phyloP scores from a whole-genome alignment of 2,888 invertebrate genomes.

The Autographa pulchrina region DNA sequence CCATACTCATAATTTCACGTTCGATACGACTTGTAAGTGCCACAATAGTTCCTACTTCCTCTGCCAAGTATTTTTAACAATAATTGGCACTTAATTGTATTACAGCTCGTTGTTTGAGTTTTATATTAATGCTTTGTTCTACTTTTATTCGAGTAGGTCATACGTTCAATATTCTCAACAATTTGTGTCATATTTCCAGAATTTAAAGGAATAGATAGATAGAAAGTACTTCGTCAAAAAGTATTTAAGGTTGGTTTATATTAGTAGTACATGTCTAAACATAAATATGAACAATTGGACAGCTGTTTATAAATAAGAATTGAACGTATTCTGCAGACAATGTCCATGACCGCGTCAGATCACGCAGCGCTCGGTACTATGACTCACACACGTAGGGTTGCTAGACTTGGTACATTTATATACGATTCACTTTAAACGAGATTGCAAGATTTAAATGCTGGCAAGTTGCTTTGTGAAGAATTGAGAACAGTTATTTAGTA shows the following conservation, averaged over 20 bases:
- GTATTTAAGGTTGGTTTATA: slow-evolving; percentile 21
- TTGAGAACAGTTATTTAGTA: background rate
- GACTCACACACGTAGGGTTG: slow-evolving; percentile 53
- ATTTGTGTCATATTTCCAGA: background rate
- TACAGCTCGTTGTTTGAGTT: slow-evolving; percentile 3
- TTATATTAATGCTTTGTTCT: slow-evolving; percentile 1
- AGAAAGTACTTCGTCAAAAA: background rate
- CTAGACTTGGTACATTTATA: slow-evolving; percentile 42
- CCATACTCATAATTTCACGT: background rate
- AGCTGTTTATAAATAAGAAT: slow-evolving; percentile 61
- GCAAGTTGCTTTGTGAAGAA: background rate
- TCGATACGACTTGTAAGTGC: slow-evolving; percentile 10
- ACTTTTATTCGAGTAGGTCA: background rate
- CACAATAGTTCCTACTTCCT: slow-evolving; percentile 16
- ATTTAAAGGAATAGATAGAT: background rate
- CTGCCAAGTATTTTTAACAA: slow-evolving; percentile 31
- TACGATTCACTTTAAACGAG: slow-evolving; percentile 15
- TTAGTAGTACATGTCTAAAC: slow-evolving; percentile 35
- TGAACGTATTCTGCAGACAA: slow-evolving; percentile 54
- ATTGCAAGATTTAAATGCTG: background rate
- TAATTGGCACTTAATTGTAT: slow-evolving; percentile 27
- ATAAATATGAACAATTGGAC: slow-evolving; percentile 40
- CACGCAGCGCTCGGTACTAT: slow-evolving; percentile 40
- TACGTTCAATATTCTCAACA: background rate
- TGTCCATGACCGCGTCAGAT: slow-evolving; percentile 59